A percentile compares a stretch with the other conserved stretches of the same genome.
Conservation (phyloP, 2,113 vertebrate species). For the Heliornis fulica region DNA sequence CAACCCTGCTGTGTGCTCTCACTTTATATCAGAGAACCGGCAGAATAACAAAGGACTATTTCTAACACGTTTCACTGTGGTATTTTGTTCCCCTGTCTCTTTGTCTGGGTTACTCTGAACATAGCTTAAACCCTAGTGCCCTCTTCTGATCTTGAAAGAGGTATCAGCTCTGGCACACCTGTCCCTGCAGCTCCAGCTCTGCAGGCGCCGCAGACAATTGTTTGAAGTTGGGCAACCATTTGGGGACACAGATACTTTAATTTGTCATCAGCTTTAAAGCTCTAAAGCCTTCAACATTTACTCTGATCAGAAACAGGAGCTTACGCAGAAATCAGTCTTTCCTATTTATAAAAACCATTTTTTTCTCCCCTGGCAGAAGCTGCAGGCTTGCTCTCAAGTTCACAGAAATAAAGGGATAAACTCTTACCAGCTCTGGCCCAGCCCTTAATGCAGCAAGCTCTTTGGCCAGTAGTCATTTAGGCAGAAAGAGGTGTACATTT, state of each 20-base stretch:
- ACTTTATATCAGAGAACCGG: not conserved
- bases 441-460: not conserved
- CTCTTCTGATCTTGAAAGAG: slow-evolving; percentile 36
- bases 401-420: not conserved
- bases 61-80: not conserved
- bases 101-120: not conserved
- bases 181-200: not conserved
- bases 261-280: slow-evolving; percentile 34
- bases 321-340: slow-evolving; percentile 19
- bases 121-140: slow-evolving; percentile 29
- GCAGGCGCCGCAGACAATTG: not conserved
- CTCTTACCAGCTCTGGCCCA: slow-evolving; percentile 21
- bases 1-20: not conserved
- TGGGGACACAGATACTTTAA: not conserved
- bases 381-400: not conserved
- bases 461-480: not conserved
- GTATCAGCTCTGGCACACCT: slow-evolving; percentile 1
- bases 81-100: not conserved
- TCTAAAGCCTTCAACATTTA: not conserved
- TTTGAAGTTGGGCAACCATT: not conserved
- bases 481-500: not conserved
- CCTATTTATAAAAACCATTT: not conserved
- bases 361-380: not conserved
- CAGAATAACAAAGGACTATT: not conserved
- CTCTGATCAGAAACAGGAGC: slow-evolving; percentile 21